A percentile compares a stretch with the other conserved stretches of the same genome.
These are phyloP conservation scores for Maniola jurtina DNA, from an alignment of 1,140 invertebrate genomes.

Conservation along the genomic window DNA sequence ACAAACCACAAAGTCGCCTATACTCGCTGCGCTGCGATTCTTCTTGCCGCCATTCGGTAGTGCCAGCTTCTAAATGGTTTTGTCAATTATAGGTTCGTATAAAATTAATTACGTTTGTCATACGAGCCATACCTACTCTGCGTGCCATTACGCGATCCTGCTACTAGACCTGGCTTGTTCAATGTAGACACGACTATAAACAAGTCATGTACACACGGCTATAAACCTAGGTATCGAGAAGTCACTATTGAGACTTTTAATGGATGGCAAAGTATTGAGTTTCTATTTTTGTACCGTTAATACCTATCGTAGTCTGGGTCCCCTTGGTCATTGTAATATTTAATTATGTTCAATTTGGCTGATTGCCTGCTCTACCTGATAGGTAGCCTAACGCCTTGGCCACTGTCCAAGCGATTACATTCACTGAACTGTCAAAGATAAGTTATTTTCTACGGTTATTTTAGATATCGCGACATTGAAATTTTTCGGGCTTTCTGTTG, in stretches of 20 bases:
- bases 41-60: no score
- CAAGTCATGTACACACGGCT: not conserved
- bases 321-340: conserved; percentile 72
- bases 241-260: conserved; percentile 3
- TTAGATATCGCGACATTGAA: conserved; percentile 74
- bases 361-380: conserved; percentile 72
- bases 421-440: conserved; percentile 77
- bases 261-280: conserved; percentile 27
- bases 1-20: no score
- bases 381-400: conserved; percentile 68
- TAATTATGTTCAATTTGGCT: conserved; percentile 75
- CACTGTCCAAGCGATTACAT: conserved; percentile 68
- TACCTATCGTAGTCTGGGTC: conserved; percentile 62
- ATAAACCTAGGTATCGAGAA: not conserved
- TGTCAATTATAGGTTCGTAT: no score
- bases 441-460: conserved; percentile 55
- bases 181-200: not conserved
- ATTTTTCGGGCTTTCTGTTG: conserved; percentile 26
- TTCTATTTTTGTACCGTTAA: conserved; percentile 51
- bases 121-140: no score
- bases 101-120: no score
- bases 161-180: no score
- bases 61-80: no score
- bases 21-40: no score
- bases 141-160: no score